phyloP scores from a whole-genome alignment of 2,797 vertebrate genomes.

The Glyptemys insculpta region DNA sequence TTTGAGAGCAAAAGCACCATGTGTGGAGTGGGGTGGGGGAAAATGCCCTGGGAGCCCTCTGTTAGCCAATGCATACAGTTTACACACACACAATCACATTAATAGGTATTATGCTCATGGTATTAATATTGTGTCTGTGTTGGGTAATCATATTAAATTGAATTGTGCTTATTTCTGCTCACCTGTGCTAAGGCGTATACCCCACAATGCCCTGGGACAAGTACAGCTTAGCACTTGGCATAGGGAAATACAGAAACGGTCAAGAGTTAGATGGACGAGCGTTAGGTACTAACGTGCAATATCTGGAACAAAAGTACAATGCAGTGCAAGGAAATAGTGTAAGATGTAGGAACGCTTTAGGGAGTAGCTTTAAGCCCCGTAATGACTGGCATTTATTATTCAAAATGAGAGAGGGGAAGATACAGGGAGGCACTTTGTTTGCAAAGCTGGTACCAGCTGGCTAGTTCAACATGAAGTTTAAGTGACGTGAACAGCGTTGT shows the following conservation, averaged over 20 bases:
- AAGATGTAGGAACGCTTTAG: not conserved
- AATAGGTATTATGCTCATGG: too few species aligned
- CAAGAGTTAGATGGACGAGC: not conserved
- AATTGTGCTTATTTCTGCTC: not conserved
- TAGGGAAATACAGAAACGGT: not conserved
- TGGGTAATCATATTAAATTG: not conserved
- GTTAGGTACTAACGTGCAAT: not conserved
- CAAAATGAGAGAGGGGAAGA: not conserved
- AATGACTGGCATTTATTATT: not conserved
- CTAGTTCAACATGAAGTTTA: not conserved
- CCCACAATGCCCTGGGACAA: not conserved
- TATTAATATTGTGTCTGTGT: not conserved
- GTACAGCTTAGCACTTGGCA: not conserved
- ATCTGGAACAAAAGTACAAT: not conserved
- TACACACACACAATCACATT: not conserved
- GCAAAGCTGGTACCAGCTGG: too few species aligned
- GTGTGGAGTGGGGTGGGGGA: not conserved
- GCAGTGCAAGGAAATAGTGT: not conserved
- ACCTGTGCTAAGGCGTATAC: not conserved
- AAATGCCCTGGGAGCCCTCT: not conserved
- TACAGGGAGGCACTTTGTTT: not conserved
- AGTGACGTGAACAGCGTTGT: not conserved
- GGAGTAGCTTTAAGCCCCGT: not conserved
- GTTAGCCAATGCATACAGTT: not conserved
- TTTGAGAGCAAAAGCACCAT: not conserved